These are phyloP conservation scores for Leptinotarsa rubiginosa DNA, from an alignment of 2,888 invertebrate genomes.

Conservation along the genomic window DNA sequence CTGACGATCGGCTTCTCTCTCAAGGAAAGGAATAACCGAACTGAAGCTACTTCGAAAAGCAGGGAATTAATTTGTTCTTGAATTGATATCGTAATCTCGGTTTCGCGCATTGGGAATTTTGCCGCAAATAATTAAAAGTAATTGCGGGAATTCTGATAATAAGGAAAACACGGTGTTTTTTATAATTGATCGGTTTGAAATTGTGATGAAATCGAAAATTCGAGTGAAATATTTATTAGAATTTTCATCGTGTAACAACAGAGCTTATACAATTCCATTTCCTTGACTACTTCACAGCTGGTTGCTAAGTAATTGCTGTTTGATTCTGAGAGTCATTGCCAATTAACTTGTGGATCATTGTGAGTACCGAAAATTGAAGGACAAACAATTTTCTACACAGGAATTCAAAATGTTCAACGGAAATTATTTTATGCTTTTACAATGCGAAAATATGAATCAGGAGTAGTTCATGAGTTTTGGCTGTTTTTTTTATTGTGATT, in stretches of 20 bases:
- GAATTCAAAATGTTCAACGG: no score
- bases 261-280: neutral
- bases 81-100: constrained; percentile 7
- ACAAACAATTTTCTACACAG: no score
- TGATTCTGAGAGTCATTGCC: no score
- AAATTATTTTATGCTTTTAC: no score
- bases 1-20: constrained; percentile 24
- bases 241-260: neutral
- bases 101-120: constrained; percentile 17
- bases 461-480: no score
- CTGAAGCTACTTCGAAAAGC: neutral
- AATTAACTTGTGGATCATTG: no score
- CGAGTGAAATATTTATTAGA: neutral
- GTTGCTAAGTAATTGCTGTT: no score
- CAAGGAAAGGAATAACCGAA: constrained; percentile 30
- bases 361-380: no score
- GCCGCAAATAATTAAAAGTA: neutral
- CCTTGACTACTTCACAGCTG: no score
- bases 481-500: no score
- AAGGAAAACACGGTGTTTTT: neutral
- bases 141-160: constrained; percentile 10
- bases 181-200: neutral
- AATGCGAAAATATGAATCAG: no score
- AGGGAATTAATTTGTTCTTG: constrained; percentile 6
- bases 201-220: constrained; percentile 1